Base-by-base conservation (phyloP, 2,888 invertebrate genomes). In the Cheilosia variabilis region DNA sequence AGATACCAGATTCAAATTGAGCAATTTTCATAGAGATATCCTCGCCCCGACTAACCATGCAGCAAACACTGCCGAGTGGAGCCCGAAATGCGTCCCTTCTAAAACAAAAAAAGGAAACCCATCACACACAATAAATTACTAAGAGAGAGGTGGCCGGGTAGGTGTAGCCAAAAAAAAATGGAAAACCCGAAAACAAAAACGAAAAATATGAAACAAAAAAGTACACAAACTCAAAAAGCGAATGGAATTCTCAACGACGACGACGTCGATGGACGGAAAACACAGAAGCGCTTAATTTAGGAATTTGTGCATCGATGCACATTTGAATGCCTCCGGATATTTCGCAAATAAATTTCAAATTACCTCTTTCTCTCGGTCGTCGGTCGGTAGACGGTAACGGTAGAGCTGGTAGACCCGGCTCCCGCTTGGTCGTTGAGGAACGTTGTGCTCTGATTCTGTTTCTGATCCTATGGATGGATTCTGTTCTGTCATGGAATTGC, bases 251-350 rank as follows among this genome's bases (percentile, higher is more conserved):
- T 55, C 47, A 52, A 62, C 31, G 43, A 68, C 45, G 34, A 45
- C 41, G 53, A 45, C 60, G 55, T 50, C 37, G 63, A 63, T n/a
- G 52, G 50, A 63, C 55, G 37, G 50, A 62, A 50, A 81, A 68
- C 45, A 76, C 53, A 37, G 58, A 41, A 81, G 53, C 65, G 71
- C 77, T 77, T 82, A 77, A 82, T 82, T 82, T 77, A 65, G 76
- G 77, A 82, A 82, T 82, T 65, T 77, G 77, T 77, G 69, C 82
- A 82, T 77, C 82, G 82, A 53, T 82, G 82, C 82, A 77, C 77
- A 77, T 82, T 82, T 65, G 81, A 82, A 82, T 82, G 65, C 82
- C 82, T 82, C 77, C 31, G 52, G 77, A 71, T 82, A 82, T 82
- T 82, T 77, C 45, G 82, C 71, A 82, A 71, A 77, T 77, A 82